phyloP scores from a whole-genome alignment of 2,888 invertebrate species.

The Stenolophus ochropezus region DNA sequence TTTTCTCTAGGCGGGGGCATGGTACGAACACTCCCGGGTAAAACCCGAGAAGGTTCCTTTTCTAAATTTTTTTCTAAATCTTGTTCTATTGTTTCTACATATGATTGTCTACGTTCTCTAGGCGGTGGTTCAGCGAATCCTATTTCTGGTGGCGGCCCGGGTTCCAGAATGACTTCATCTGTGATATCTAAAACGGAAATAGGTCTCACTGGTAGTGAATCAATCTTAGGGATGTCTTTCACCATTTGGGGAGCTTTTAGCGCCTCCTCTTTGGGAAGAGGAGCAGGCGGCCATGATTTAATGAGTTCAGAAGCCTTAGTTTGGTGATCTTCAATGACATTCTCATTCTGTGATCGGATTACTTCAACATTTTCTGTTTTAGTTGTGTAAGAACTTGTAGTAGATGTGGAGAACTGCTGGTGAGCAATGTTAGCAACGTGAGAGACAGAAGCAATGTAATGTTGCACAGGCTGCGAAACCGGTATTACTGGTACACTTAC shows the following conservation, averaged over 20 bases:
- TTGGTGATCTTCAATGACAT: conserved; percentile 71
- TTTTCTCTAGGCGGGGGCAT: conserved; percentile 72
- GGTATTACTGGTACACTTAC: conserved; percentile 52
- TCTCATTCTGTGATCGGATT: conserved; percentile 63
- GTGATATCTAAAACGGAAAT: conserved; percentile 73
- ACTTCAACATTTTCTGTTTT: conserved; percentile 64
- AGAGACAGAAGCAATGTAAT: conserved; percentile 72
- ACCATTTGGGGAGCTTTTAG: conserved; percentile 74
- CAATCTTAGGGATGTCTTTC: conserved; percentile 69
- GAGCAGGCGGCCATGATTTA: conserved; percentile 73
- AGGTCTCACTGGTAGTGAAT: conserved; percentile 68
- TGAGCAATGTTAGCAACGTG: conserved; percentile 71
- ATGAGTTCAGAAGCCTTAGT: conserved; percentile 73
- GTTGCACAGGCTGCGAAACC: conserved; percentile 65
- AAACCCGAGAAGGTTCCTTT: conserved; percentile 74
- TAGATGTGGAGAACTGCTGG: conserved; percentile 66
- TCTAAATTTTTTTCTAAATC: conserved; percentile 75
- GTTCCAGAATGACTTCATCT: conserved; percentile 76
- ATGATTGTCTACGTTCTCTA: conserved; percentile 73
- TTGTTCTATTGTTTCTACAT: conserved; percentile 77
- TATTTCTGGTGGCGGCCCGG: conserved; percentile 82
- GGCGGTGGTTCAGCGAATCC: conserved; percentile 78
- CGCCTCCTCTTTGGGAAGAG: conserved; percentile 67
- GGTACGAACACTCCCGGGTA: conserved; percentile 76
- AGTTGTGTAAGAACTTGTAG: conserved; percentile 64